Percentiles rank a stretch among this genome's conserved stretches.
Evolutionary conservation across 1,140 invertebrate genomes (phyloP).

Genomic region (Philopotamus ludificatus): DNA sequence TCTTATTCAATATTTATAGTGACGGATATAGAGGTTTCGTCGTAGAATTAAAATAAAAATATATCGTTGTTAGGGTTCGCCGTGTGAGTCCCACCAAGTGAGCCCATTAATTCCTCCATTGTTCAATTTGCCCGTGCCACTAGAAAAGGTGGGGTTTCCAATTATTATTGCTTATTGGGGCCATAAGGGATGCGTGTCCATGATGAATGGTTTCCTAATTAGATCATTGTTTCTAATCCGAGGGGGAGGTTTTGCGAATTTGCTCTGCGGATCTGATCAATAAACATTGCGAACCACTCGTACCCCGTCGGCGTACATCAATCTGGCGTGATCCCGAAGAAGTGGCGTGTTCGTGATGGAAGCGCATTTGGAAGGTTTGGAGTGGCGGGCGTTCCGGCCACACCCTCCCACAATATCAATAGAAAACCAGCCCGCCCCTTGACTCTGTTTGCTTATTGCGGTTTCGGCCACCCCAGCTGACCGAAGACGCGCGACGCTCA

Average conservation of each 20-base stretch:
- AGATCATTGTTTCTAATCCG: constrained; percentile 29
- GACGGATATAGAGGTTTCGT: too few relatives aligned
- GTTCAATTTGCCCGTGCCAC: constrained; percentile 34
- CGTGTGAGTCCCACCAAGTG: constrained; percentile 32
- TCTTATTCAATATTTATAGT: too few relatives aligned
- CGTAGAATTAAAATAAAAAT: not conserved
- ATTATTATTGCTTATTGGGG: constrained; percentile 33
- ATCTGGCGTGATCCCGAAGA: constrained; percentile 3
- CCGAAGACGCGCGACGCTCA: constrained; percentile 14
- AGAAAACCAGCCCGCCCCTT: constrained; percentile 11
- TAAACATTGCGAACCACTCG: not conserved
- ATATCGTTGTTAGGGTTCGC: constrained; percentile 17
- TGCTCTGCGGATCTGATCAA: not conserved
- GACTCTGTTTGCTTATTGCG: constrained; percentile 28
- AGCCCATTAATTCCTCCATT: constrained; percentile 37
- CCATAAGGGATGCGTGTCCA: constrained; percentile 27
- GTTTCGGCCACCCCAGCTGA: constrained; percentile 2
- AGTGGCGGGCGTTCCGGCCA: constrained; percentile 30
- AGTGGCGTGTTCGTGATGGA: constrained; percentile 31
- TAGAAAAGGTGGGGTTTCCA: constrained; percentile 36
- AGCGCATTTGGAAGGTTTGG: constrained; percentile 28
- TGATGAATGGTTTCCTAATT: constrained; percentile 33
- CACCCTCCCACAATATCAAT: constrained; percentile 33
- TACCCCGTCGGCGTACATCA: not conserved
- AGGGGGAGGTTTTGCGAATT: not conserved